These are phyloP conservation scores for Labia minor DNA, from an alignment of 2,888 invertebrate genomes.

Conservation along the genomic window DNA sequence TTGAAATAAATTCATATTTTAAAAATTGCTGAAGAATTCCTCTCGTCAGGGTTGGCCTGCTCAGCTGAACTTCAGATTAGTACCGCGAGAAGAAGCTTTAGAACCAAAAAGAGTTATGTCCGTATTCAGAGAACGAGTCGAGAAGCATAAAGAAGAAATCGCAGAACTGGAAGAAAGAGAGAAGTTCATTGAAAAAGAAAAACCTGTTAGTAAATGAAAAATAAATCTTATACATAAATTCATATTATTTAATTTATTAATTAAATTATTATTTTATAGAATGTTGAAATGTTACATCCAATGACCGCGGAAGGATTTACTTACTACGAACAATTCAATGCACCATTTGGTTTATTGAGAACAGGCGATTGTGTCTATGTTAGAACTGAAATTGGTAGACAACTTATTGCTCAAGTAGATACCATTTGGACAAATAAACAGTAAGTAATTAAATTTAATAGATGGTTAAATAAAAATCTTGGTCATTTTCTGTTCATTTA, in stretches of 20 bases:
- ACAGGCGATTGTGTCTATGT: slow-evolving; percentile 93
- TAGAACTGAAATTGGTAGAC: slow-evolving; percentile 78
- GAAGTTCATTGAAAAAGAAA: slow-evolving; percentile 71
- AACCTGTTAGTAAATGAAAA: slow-evolving; percentile 51
- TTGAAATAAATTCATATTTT: slow-evolving; percentile 15
- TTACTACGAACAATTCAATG: slow-evolving; percentile 89
- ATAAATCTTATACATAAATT: slow-evolving; percentile 19
- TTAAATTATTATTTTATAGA: slow-evolving; percentile 43
- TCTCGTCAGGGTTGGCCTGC: slow-evolving; percentile 38
- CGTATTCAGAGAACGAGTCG: slow-evolving; percentile 81
- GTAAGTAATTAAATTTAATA: slow-evolving; percentile 52
- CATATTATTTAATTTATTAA: slow-evolving; percentile 17
- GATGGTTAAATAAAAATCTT: too few species aligned
- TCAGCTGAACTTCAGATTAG: slow-evolving; percentile 52
- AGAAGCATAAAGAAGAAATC: slow-evolving; percentile 81
- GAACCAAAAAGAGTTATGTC: slow-evolving; percentile 83
- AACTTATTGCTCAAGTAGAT: slow-evolving; percentile 86
- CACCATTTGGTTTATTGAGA: slow-evolving; percentile 69
- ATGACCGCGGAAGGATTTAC: slow-evolving; percentile 65
- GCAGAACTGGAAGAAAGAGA: slow-evolving; percentile 74
- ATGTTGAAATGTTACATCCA: slow-evolving; percentile 62
- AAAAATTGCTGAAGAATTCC: slow-evolving; percentile 18
- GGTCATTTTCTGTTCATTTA: slow-evolving; percentile 15
- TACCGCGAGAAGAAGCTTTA: slow-evolving; percentile 59
- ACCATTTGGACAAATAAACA: slow-evolving; percentile 86